Conservation (phyloP, 2,113 vertebrate species). For the Phalacrocorax brasilianus region DNA sequence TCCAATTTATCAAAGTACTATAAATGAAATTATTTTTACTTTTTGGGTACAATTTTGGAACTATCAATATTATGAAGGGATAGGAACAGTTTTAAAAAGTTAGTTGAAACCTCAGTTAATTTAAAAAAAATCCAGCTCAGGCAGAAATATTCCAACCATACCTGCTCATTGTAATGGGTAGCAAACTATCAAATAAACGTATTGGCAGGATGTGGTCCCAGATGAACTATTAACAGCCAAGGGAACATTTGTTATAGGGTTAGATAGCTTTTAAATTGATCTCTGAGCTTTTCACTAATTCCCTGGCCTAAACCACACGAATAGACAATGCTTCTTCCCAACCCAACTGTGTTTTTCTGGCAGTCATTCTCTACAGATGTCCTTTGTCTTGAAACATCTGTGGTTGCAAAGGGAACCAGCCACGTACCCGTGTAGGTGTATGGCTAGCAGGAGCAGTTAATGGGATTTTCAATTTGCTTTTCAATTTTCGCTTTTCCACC, state of each 20-base stretch:
- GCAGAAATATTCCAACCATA: not conserved
- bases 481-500: constrained; percentile 30
- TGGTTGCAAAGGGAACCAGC: not conserved
- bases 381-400: not conserved
- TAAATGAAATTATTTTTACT: not conserved
- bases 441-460: not conserved
- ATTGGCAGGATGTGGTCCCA: not conserved
- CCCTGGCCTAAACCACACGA: not conserved
- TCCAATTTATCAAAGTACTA: not conserved
- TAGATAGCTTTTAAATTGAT: not conserved
- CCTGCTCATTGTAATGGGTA: not conserved
- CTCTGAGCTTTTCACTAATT: constrained; percentile 25
- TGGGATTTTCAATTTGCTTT: constrained; percentile 56
- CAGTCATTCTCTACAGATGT: not conserved
- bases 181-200: not conserved
- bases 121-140: not conserved
- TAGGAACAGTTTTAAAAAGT: rapidly evolving
- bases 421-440: not conserved
- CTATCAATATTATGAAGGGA: not conserved
- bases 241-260: not conserved
- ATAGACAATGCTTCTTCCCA: not conserved
- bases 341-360: not conserved
- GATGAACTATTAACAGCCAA: not conserved
- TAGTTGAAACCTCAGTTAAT: not conserved
- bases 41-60: not conserved